phyloP scores from a whole-genome alignment of 1,140 invertebrate species.

The Eciton burchellii region DNA sequence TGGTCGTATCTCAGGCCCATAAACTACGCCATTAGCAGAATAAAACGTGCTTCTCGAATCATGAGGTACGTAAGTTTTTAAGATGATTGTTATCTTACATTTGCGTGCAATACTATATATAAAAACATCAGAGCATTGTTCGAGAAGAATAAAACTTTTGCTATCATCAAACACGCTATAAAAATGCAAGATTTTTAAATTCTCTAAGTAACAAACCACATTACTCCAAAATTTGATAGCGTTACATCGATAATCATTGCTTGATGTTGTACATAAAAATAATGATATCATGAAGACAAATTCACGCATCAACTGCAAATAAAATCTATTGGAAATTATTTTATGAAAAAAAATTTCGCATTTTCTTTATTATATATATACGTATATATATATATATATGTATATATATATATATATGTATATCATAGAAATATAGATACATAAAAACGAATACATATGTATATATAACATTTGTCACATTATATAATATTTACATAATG shows the following conservation, averaged over 20 bases:
- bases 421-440: not conserved
- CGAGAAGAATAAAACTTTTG: not conserved
- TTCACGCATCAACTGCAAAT: conserved; percentile 2
- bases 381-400: not conserved
- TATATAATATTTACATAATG: not conserved
- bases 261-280: not conserved
- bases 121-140: conserved; percentile 27
- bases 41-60: not conserved
- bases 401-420: not conserved
- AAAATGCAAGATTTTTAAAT: conserved; percentile 41
- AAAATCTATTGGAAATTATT: not conserved
- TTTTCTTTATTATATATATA: not conserved
- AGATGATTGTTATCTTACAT: conserved; percentile 27
- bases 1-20: not conserved
- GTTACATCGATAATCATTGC: not conserved
- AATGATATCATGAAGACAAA: not conserved
- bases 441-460: not conserved
- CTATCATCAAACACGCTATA: conserved; percentile 1
- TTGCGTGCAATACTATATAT: not conserved
- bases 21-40: not conserved
- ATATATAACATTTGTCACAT: no score
- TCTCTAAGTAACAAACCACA: conserved; percentile 36
- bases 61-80: not conserved
- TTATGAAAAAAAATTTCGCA: not conserved
- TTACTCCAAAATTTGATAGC: conserved; percentile 52